These are phyloP conservation scores for Octopus sinensis DNA, from an alignment of 1,140 invertebrate genomes.

Conservation along the genomic window DNA sequence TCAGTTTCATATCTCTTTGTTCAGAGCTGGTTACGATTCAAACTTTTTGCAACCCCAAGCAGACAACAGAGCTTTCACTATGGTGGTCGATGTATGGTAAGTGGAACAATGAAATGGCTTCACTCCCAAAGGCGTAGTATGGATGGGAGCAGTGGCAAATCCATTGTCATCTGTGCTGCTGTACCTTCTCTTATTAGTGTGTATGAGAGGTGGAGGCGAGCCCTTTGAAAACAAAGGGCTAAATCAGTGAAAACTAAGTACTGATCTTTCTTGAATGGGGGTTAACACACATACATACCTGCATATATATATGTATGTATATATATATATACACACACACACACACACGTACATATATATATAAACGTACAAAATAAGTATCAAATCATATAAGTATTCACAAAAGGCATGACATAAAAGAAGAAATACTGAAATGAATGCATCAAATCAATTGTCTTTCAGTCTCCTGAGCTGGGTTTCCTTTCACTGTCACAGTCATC, in stretches of 20 bases:
- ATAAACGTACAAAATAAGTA: neutral
- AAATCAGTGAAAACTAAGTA: neutral
- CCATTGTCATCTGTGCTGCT: neutral
- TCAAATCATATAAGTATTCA: neutral
- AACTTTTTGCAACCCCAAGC: too few species aligned
- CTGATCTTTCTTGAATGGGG: neutral
- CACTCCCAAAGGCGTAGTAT: neutral
- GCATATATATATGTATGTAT: neutral
- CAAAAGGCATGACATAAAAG: neutral
- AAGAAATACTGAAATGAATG: neutral
- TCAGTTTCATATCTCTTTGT: too few species aligned
- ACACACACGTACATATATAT: neutral
- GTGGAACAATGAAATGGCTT: neutral
- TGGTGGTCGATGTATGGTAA: too few species aligned
- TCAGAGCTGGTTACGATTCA: too few species aligned
- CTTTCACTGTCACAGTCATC: neutral
- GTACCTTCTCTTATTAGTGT: slow-evolving; percentile 4
- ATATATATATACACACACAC: neutral
- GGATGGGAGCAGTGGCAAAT: neutral
- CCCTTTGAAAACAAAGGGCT: neutral
- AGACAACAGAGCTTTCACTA: too few species aligned
- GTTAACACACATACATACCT: neutral
- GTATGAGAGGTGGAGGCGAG: neutral
- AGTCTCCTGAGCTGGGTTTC: neutral
- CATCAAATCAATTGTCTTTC: neutral